These are phyloP conservation scores for Chaetorhynchus papuensis DNA, from an alignment of 2,113 vertebrate genomes.

Conservation along the genomic window DNA sequence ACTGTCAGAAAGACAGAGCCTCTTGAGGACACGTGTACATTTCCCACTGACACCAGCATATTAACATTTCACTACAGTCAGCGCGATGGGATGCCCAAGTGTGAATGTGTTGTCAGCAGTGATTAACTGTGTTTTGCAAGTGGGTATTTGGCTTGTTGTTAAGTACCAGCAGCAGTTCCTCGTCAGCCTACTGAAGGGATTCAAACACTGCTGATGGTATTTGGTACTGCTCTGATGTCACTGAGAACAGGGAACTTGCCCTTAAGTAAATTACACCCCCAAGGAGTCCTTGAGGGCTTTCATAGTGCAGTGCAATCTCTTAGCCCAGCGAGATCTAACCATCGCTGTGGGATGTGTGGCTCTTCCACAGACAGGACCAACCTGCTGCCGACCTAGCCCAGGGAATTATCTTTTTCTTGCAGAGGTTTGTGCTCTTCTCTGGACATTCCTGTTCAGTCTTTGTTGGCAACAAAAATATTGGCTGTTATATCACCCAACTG, in stretches of 20 bases:
- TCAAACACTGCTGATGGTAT: background rate
- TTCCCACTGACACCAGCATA: background rate
- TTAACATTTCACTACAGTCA: background rate
- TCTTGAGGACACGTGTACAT: background rate
- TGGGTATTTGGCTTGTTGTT: background rate
- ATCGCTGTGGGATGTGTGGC: accelerated
- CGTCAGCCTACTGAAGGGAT: background rate
- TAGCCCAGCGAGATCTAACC: background rate
- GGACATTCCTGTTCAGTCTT: background rate
- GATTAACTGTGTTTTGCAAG: background rate
- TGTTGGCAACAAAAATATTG: background rate
- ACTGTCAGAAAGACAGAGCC: background rate
- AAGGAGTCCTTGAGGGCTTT: background rate
- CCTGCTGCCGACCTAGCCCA: background rate
- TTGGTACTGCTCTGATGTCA: background rate
- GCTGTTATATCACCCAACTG: background rate
- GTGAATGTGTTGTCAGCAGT: background rate
- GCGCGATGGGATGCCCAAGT: background rate
- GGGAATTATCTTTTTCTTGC: background rate
- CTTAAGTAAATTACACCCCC: background rate
- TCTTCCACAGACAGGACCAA: background rate
- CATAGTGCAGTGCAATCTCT: accelerated
- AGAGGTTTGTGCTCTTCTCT: background rate
- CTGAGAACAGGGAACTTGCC: background rate
- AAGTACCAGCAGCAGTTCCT: background rate